Conservation (phyloP, 2,888 invertebrate species). For the Eudasyphora cyanicolor region DNA sequence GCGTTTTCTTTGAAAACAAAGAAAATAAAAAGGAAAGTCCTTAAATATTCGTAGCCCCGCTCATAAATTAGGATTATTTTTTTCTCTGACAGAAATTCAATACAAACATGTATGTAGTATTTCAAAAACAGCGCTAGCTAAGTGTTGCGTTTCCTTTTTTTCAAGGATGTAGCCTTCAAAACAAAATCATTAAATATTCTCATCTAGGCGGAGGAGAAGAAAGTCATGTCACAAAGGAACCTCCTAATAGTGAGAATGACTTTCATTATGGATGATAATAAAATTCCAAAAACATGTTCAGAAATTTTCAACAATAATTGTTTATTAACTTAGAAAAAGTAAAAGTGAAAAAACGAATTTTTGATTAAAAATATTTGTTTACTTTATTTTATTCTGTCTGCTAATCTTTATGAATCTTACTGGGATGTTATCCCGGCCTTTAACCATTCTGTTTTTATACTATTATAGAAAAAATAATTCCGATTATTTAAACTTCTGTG, state of each 20-base stretch:
- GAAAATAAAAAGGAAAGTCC: neutral
- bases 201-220: neutral
- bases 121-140: conserved; percentile 8
- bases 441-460: too few relatives aligned
- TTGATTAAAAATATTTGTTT: too few relatives aligned
- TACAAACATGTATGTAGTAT: conserved; percentile 3
- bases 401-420: too few relatives aligned
- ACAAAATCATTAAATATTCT: neutral
- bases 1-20: neutral
- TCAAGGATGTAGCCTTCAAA: neutral
- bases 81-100: conserved; percentile 22
- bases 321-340: too few relatives aligned
- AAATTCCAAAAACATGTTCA: too few relatives aligned
- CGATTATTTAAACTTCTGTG: too few relatives aligned
- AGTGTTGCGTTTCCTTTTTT: conserved; percentile 34
- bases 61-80: conserved; percentile 40
- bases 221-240: neutral
- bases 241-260: neutral
- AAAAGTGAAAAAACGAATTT: too few relatives aligned
- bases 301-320: too few relatives aligned
- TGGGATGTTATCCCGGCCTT: too few relatives aligned
- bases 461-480: too few relatives aligned
- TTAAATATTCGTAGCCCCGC: conserved; percentile 13
- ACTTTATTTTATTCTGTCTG: too few relatives aligned
- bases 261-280: neutral